Evolutionary conservation across 2,113 vertebrate genomes (phyloP), one percentile per base, ranked within the genome.

Genomic region (Sorex araneus): DNA sequence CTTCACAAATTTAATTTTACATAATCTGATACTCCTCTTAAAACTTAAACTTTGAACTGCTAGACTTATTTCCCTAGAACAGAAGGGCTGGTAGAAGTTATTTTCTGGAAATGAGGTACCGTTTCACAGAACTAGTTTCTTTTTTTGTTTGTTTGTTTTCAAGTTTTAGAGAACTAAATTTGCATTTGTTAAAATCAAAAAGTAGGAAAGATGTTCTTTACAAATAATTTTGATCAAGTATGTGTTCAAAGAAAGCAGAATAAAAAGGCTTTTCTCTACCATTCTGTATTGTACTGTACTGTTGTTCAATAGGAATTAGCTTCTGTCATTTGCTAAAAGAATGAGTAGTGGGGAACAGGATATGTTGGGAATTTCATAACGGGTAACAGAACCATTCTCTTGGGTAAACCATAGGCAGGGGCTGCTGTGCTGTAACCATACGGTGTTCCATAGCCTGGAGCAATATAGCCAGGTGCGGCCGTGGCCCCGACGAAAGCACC

Each of bases 321-420:
- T 97, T 98, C 98, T 98, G 98, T 98, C 98, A 98, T 98, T 98
- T 97, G 98, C 98, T 99, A 99, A 99, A 99, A 99, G 98, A 99
- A 99, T 97, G 99, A 99, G 98, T 99, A 99, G 98, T 99, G 99
- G 97, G 99, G 99, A 97, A 99, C 97, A 97, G 99, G 98, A 98
- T 99, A 99, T 98, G 99, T 98, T 97, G 99, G 99, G 97, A 99
- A 98, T 99, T 99, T 99, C 99, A 99, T 99, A 98, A 99, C 98
- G 98, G 99, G 99, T 98, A 99, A 99, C 99, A 99, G 99, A 99
- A 99, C 98, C 99, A 99, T 99, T 99, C 99, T 99, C 99, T 99
- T 99, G 98, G 99, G 99, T 97, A 99, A 99, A 99, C 99, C 99
- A 77, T 99, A 99, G 88, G 99, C 99, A 84, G 99, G 99, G 36